A percentile compares a stretch with the other conserved stretches of the same genome.
phyloP scores from a whole-genome alignment of 30 jellyfish, hydroid and myxozoan species.

The Clytia hemisphaerica region DNA sequence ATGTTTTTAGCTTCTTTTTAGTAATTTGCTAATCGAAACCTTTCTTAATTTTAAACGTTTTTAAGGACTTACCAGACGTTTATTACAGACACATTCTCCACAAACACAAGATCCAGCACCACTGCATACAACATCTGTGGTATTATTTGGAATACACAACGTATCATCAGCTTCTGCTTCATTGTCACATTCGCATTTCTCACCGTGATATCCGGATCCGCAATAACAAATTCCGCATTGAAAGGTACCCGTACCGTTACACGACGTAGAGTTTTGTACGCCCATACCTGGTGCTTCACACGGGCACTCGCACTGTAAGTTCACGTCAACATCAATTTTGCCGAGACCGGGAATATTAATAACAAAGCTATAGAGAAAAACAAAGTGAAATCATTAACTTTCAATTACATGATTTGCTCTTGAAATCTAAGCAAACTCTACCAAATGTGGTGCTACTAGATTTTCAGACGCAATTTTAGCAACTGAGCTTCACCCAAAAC shows the following conservation, averaged over 20 bases:
- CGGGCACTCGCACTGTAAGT: constrained; percentile 50
- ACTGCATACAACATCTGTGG: constrained; percentile 59
- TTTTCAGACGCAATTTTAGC: too few relatives aligned
- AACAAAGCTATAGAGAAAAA: constrained; percentile 38
- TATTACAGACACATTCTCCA: constrained; percentile 72
- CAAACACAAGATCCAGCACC: constrained; percentile 79
- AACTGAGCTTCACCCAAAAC: too few relatives aligned
- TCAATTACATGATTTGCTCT: too few relatives aligned
- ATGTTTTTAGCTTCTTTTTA: too few relatives aligned
- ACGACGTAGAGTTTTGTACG: constrained; percentile 33
- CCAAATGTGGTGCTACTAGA: too few relatives aligned
- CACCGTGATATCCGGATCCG: constrained; percentile 23
- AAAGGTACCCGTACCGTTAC: constrained; percentile 22
- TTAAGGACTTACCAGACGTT: constrained; percentile 59
- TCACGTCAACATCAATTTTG: constrained; percentile 47
- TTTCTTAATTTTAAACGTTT: too few relatives aligned
- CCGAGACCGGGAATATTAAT: constrained; percentile 88
- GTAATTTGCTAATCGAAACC: too few relatives aligned
- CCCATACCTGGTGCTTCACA: too few relatives aligned
- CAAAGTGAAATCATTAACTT: neutral
- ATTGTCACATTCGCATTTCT: constrained; percentile 14
- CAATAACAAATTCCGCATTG: constrained; percentile 31
- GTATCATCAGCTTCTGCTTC: neutral
- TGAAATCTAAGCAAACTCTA: too few relatives aligned
- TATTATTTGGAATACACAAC: neutral